These are phyloP conservation scores for Elymnias hypermnestra DNA, from an alignment of 1,140 invertebrate genomes.

Conservation along the genomic window DNA sequence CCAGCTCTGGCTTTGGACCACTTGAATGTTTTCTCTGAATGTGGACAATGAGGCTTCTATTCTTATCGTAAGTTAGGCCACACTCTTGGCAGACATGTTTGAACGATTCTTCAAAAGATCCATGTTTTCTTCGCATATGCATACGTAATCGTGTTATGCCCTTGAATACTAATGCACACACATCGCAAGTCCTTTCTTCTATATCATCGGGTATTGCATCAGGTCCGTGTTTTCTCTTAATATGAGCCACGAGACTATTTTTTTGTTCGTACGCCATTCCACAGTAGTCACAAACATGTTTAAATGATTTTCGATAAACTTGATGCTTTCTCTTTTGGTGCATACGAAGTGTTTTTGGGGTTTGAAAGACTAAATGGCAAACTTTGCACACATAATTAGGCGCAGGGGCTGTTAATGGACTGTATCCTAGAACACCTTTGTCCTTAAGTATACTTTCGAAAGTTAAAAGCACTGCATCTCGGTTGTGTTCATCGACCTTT, in stretches of 20 bases:
- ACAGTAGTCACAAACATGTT: conserved; percentile 57
- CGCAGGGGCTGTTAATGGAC: conserved; percentile 15
- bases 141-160: conserved; percentile 53
- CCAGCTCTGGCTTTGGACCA: conserved; percentile 28
- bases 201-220: conserved; percentile 39
- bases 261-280: conserved; percentile 61
- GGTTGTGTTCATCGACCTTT: conserved; percentile 48
- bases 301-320: conserved; percentile 45
- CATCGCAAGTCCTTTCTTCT: conserved; percentile 58
- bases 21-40: conserved; percentile 51
- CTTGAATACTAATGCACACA: conserved; percentile 63
- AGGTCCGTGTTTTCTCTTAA: conserved; percentile 61
- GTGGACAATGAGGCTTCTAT: conserved; percentile 59
- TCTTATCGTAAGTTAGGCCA: conserved; percentile 60
- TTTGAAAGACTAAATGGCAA: conserved; percentile 63
- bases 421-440: conserved; percentile 31
- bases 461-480: conserved; percentile 48
- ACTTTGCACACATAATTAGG: conserved; percentile 51
- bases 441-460: conserved; percentile 55
- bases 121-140: conserved; percentile 66
- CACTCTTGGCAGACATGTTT: conserved; percentile 53
- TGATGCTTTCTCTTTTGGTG: conserved; percentile 63
- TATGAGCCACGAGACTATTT: conserved; percentile 58
- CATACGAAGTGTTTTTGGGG: conserved; percentile 48
- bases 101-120: conserved; percentile 53